Conservation (phyloP, 2,797 vertebrate genomes). For the Phoxinus dragarum region DNA sequence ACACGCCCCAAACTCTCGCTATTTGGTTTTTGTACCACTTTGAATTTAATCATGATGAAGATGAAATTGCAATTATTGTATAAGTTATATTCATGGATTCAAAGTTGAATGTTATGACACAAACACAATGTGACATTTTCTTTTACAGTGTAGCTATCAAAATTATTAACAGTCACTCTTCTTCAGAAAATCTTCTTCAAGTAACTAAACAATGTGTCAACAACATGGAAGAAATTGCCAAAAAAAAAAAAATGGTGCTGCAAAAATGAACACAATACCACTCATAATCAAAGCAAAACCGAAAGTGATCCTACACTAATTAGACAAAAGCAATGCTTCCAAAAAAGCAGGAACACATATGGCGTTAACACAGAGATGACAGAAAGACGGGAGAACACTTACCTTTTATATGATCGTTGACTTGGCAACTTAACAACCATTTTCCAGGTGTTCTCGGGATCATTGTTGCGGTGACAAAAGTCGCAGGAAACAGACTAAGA, state of each 20-base stretch:
- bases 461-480: slow-evolving; percentile 82
- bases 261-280: not conserved
- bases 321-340: not conserved
- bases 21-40: not conserved
- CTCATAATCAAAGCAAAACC: not conserved
- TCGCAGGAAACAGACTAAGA: slow-evolving; percentile 82
- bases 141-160: not conserved
- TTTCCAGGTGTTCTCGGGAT: slow-evolving; percentile 73
- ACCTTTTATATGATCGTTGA: slow-evolving; percentile 81
- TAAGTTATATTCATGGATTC: not conserved
- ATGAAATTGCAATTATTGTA: no score
- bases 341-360: not conserved
- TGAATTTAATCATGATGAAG: not conserved
- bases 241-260: not conserved
- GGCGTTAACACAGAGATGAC: not conserved
- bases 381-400: slow-evolving; percentile 17
- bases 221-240: not conserved
- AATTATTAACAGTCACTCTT: not conserved
- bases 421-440: slow-evolving; percentile 81
- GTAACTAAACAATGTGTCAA: not conserved
- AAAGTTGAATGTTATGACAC: not conserved
- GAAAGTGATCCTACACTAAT: not conserved
- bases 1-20: not conserved
- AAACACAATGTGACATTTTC: not conserved
- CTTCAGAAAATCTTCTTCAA: not conserved